Evolutionary conservation across 2,113 vertebrate species (phyloP).

Genomic region (Micromys minutus): DNA sequence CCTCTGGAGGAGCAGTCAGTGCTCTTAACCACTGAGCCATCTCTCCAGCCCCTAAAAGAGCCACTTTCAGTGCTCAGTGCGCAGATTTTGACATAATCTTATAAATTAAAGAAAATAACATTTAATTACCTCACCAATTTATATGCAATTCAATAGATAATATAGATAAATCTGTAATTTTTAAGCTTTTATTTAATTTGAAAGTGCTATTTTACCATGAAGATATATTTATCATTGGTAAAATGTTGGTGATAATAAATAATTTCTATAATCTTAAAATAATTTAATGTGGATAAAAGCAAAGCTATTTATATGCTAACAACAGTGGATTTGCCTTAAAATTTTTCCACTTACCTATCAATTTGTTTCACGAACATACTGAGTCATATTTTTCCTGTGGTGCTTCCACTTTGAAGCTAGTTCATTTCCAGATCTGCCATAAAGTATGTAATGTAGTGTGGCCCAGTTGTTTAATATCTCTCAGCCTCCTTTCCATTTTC

Average conservation of each 20-base stretch:
- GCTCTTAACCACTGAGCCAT: no score
- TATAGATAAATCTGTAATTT: neutral
- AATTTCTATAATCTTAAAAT: constrained; percentile 32
- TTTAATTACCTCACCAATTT: neutral
- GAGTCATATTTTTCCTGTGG: neutral
- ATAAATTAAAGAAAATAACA: constrained; percentile 4
- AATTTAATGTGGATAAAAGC: constrained; percentile 19
- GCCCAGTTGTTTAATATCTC: neutral
- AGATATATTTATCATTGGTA: neutral
- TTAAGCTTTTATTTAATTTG: neutral
- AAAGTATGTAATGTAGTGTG: neutral
- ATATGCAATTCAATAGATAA: neutral
- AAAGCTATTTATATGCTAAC: constrained; percentile 26
- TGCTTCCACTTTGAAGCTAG: neutral
- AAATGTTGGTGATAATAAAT: neutral
- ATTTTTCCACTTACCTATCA: neutral
- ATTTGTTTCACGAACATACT: constrained; percentile 33
- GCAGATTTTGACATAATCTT: neutral
- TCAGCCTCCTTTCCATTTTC: neutral
- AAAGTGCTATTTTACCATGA: constrained; percentile 45
- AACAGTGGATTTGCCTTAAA: neutral
- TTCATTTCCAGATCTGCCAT: neutral
- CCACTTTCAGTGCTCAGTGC: neutral
- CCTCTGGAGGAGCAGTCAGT: no score
- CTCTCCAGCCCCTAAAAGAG: neutral